Percentiles rank a stretch among this genome's conserved stretches.
phyloP scores from a whole-genome alignment of 2,888 invertebrate species.

The Charanyca ferruginea region DNA sequence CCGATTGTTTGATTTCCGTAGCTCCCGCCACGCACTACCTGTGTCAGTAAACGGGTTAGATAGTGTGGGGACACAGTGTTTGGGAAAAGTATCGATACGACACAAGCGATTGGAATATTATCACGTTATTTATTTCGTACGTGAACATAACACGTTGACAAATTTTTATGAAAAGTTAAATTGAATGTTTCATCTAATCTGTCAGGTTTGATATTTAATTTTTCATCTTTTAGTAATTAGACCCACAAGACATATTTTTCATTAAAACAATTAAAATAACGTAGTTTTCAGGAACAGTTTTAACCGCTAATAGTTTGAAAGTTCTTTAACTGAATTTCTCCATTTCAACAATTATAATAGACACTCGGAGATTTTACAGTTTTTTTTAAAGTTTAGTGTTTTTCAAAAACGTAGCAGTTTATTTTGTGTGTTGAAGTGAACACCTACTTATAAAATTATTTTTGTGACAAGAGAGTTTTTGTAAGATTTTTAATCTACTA shows the following conservation, averaged over 20 bases:
- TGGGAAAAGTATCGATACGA: slow-evolving; percentile 22
- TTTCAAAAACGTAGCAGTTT: too few species aligned
- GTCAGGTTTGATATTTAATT: too few species aligned
- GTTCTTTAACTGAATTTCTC: slow-evolving; percentile 2
- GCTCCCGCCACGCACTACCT: slow-evolving; percentile 71
- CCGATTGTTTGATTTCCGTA: slow-evolving; percentile 82
- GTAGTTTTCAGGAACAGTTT: not conserved
- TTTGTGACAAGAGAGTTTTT: too few species aligned
- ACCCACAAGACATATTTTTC: too few species aligned
- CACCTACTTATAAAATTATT: too few species aligned
- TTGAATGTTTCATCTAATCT: too few species aligned
- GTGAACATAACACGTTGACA: not conserved
- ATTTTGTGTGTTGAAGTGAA: too few species aligned
- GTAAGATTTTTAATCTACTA: too few species aligned
- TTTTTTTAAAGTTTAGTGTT: too few species aligned
- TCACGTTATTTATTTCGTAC: too few species aligned
- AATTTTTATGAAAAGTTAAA: not conserved
- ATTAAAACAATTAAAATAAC: not conserved
- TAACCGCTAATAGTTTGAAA: too few species aligned
- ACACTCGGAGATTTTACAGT: not conserved
- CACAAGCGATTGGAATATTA: not conserved
- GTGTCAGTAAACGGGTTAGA: slow-evolving; percentile 73
- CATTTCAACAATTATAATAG: not conserved
- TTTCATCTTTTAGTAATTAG: too few species aligned
- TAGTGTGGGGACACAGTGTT: slow-evolving; percentile 56